Evolutionary conservation across 30 jellyfish, hydroid and myxozoan species (phyloP), one percentile per base, ranked within the genome.

Genomic region (Catostylus mosaicus): DNA sequence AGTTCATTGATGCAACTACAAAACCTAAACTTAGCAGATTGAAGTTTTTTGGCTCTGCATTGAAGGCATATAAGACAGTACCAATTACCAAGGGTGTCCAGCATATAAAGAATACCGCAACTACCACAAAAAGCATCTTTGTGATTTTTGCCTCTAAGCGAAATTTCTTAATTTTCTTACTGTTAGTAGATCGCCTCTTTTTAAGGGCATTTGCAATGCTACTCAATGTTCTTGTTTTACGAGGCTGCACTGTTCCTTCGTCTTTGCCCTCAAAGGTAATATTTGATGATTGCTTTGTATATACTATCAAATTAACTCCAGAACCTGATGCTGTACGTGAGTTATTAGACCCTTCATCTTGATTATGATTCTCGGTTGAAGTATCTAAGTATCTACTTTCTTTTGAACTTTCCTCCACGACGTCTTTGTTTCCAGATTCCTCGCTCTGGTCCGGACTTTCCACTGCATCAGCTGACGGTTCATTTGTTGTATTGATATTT

Each of bases 41-140:
- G 72, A 94, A 94, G 43, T 80, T 59, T 67, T 54, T 50, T 1
- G 96, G 88, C 67, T 70, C 90, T 1, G 87, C 88, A 36, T 77
- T 70, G 56, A 94, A 84, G 16, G 96, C 97, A 40, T 88, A 88
- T 26, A 94, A 46, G 8, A 85, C 34, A 18, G 96, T 57, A 24
- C 92, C 99, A 19, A 94, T 73, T 23, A 72, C 82, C 33, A 94
- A 61, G n/a, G 99, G 99, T 16, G 99, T 94, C 99, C 99, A 94
- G 50, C 99, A 94, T 7, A 94, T 19, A 64, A 94, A 94, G 67
- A 94, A 94, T 43, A 85, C 85, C 0, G 91, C 77, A 3, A 94
- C 99, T 0, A 94, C 96, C 56, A 88, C 89, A 38, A 94, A 77
- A 24, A 94, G 59, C 99, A 94, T 94, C 59, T 73, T 87, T 34